Conservation (phyloP, 2,888 invertebrate species). For the Melinopterus prodromus region DNA sequence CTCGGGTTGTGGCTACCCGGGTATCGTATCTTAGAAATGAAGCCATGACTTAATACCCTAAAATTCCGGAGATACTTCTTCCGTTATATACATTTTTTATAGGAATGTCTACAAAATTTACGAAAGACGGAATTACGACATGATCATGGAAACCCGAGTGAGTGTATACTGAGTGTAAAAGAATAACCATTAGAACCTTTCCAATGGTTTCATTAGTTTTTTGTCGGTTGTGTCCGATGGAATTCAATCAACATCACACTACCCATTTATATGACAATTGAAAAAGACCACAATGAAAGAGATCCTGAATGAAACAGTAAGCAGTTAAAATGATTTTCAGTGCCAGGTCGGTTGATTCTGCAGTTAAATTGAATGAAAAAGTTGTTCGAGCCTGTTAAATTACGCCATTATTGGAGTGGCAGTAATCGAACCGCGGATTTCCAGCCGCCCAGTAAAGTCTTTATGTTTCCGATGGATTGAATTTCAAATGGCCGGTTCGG, state of each 20-base stretch:
- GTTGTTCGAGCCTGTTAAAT: neutral
- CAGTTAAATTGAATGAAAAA: neutral
- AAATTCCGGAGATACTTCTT: neutral
- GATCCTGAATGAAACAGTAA: neutral
- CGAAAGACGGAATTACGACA: too few species aligned
- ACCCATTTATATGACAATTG: neutral
- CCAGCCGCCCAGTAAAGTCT: slow-evolving; percentile 20
- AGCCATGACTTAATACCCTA: neutral
- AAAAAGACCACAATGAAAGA: neutral
- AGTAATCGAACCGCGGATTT: neutral
- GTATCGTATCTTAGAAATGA: too few species aligned
- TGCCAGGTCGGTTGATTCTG: neutral
- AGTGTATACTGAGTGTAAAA: too few species aligned
- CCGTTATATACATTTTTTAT: neutral
- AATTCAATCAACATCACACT: neutral
- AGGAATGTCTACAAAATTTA: neutral
- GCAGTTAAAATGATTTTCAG: neutral
- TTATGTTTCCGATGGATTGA: slow-evolving; percentile 35
- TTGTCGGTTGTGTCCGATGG: too few species aligned
- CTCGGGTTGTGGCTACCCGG: too few species aligned
- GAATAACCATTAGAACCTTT: too few species aligned
- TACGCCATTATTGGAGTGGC: neutral
- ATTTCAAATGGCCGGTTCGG: slow-evolving; percentile 33
- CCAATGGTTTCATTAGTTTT: too few species aligned
- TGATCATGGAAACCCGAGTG: too few species aligned